Evolutionary conservation across 2,888 invertebrate genomes (phyloP).

Genomic region (Synanthedon myopaeformis): DNA sequence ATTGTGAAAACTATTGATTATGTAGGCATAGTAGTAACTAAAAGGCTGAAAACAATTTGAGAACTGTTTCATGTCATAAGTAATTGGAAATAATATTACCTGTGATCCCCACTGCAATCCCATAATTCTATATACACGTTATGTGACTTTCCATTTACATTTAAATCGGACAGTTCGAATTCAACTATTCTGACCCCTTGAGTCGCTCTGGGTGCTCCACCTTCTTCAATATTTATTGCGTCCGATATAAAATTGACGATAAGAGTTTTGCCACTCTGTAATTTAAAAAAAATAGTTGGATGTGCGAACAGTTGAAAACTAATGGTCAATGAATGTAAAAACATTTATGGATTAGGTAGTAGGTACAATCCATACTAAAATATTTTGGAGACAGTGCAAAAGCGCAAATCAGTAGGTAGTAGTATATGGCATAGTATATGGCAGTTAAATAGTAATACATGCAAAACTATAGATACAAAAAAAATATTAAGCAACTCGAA

Average conservation of each 20-base stretch:
- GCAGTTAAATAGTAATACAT: too few species aligned
- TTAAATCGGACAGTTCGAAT: slow-evolving; percentile 76
- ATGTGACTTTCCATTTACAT: slow-evolving; percentile 65
- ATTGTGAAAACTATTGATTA: not conserved
- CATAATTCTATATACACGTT: slow-evolving; percentile 81
- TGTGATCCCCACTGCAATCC: slow-evolving; percentile 83
- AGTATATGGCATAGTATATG: too few species aligned
- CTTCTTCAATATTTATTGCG: slow-evolving; percentile 71
- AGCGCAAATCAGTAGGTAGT: too few species aligned
- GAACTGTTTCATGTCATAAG: not conserved
- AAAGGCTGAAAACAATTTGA: not conserved
- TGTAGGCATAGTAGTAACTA: not conserved
- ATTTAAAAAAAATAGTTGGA: slow-evolving; percentile 7
- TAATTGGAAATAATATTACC: slow-evolving; percentile 43
- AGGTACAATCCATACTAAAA: too few species aligned
- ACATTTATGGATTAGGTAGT: too few species aligned
- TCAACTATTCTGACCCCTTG: slow-evolving; percentile 82
- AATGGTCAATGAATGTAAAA: too few species aligned
- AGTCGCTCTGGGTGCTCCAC: slow-evolving; percentile 74
- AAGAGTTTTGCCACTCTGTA: slow-evolving; percentile 78
- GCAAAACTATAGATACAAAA: too few species aligned
- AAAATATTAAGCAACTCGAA: too few species aligned
- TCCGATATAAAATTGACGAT: slow-evolving; percentile 80
- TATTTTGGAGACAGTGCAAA: too few species aligned
- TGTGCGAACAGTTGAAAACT: too few species aligned